phyloP scores from a whole-genome alignment of 37 sponge, comb jelly and placozoan genomes.

The Hormiphora californensis region DNA sequence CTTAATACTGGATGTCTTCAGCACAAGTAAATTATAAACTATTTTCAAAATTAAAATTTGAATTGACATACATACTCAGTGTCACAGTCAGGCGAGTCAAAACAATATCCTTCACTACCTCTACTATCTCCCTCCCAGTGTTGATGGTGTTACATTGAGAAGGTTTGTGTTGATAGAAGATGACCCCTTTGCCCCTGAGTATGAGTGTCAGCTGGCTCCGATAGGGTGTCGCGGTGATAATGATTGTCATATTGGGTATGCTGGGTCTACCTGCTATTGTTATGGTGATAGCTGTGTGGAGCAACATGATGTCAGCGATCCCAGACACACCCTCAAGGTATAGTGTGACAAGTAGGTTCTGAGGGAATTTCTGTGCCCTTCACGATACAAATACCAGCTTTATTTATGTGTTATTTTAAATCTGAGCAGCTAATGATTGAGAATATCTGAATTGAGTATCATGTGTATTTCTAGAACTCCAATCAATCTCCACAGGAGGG shows the following conservation, averaged over 20 bases:
- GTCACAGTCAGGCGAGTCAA: too few relatives aligned
- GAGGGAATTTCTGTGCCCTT: too few relatives aligned
- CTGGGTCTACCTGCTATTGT: conserved; percentile 22
- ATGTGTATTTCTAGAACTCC: too few relatives aligned
- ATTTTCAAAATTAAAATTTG: too few relatives aligned
- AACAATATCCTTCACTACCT: too few relatives aligned
- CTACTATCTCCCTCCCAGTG: neutral
- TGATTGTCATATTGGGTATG: conserved; percentile 13
- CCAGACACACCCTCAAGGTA: conserved; percentile 10
- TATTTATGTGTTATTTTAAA: too few relatives aligned
- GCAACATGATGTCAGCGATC: neutral
- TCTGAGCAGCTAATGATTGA: too few relatives aligned
- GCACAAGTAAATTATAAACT: too few relatives aligned
- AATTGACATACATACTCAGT: too few relatives aligned
- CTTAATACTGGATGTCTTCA: neutral
- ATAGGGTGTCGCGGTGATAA: conserved; percentile 38
- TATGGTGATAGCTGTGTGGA: conserved; percentile 29
- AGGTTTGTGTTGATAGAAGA: neutral
- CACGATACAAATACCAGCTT: too few relatives aligned
- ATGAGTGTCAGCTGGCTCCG: conserved; percentile 47
- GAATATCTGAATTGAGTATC: too few relatives aligned
- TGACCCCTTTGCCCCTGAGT: conserved; percentile 23
- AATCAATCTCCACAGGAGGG: neutral
- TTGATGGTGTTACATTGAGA: neutral
- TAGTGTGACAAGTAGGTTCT: neutral